These are phyloP conservation scores for Orthosia cruda DNA, from an alignment of 2,888 invertebrate species.

Conservation along the genomic window DNA sequence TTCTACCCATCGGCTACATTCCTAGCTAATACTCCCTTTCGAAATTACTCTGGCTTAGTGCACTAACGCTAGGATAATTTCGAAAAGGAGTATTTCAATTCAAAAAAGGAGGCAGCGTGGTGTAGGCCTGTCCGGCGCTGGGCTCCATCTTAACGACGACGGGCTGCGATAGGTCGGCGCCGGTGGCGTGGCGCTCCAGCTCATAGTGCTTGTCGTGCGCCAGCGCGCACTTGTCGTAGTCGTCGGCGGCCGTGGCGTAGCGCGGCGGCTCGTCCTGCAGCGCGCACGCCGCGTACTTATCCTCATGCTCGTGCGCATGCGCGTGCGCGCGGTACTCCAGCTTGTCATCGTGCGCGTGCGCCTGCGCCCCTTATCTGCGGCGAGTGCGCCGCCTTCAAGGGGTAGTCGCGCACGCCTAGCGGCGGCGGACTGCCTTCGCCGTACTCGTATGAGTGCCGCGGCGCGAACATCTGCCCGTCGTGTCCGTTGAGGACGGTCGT, in stretches of 20 bases:
- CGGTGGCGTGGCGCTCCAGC: conserved; percentile 87
- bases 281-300: conserved; percentile 88
- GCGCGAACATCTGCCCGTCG: conserved; percentile 94
- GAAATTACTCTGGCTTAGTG: conserved; percentile 82
- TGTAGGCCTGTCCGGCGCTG: conserved; percentile 91
- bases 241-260: conserved; percentile 91
- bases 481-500: conserved; percentile 94
- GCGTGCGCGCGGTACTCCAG: conserved; percentile 81
- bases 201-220: conserved; percentile 89
- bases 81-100: conserved; percentile 93
- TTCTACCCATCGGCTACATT: conserved; percentile 9
- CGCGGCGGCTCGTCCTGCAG: conserved; percentile 90
- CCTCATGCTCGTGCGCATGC: conserved; percentile 84
- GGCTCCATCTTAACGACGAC: conserved; percentile 92
- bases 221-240: conserved; percentile 92
- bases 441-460: conserved; percentile 92
- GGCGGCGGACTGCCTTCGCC: conserved; percentile 93
- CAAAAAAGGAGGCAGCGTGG: conserved; percentile 95
- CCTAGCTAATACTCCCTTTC: conserved; percentile 88
- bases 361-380: conserved; percentile 91
- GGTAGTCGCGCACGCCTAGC: conserved; percentile 93
- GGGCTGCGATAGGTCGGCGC: conserved; percentile 85
- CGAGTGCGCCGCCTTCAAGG: conserved; percentile 93
- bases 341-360: conserved; percentile 90
- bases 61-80: conserved; percentile 85